phyloP scores from a whole-genome alignment of 2,797 vertebrate genomes.

The Myripristis murdjan region DNA sequence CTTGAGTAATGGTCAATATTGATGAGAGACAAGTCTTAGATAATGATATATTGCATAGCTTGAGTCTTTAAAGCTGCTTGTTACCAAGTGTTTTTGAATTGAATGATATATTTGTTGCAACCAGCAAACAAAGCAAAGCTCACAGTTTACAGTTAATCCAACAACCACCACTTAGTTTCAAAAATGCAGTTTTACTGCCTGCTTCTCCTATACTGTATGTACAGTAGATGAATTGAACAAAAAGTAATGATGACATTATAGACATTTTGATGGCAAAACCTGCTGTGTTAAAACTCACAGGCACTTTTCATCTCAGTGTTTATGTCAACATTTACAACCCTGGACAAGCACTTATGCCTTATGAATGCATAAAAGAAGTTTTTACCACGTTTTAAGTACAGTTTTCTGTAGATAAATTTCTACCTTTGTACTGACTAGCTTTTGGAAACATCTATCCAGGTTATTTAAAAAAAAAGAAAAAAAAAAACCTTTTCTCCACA shows the following conservation, averaged over 20 bases:
- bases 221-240: slow-evolving; percentile 35
- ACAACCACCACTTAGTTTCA: neutral
- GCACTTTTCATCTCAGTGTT: slow-evolving; percentile 25
- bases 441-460: slow-evolving; percentile 57
- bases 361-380: slow-evolving; percentile 52
- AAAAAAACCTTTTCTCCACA: neutral
- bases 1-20: slow-evolving; percentile 1
- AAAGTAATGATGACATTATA: neutral
- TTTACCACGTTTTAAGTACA: slow-evolving; percentile 36
- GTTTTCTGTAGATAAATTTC: slow-evolving; percentile 65
- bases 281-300: slow-evolving; percentile 35
- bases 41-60: slow-evolving; percentile 13
- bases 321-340: slow-evolving; percentile 33
- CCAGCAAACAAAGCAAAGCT: neutral
- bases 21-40: slow-evolving; percentile 3
- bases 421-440: slow-evolving; percentile 71
- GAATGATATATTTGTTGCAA: slow-evolving; percentile 18
- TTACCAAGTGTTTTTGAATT: neutral
- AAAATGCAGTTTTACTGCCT: neutral
- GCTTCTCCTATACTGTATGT: slow-evolving; percentile 39
- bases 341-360: slow-evolving; percentile 81
- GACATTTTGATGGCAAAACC: slow-evolving; percentile 17
- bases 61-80: neutral
- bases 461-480: slow-evolving; percentile 45
- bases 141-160: slow-evolving; percentile 35